A percentile compares a stretch with the other conserved stretches of the same genome.
These are phyloP conservation scores for Buteo buteo DNA, from an alignment of 2,113 vertebrate species.

Conservation along the genomic window DNA sequence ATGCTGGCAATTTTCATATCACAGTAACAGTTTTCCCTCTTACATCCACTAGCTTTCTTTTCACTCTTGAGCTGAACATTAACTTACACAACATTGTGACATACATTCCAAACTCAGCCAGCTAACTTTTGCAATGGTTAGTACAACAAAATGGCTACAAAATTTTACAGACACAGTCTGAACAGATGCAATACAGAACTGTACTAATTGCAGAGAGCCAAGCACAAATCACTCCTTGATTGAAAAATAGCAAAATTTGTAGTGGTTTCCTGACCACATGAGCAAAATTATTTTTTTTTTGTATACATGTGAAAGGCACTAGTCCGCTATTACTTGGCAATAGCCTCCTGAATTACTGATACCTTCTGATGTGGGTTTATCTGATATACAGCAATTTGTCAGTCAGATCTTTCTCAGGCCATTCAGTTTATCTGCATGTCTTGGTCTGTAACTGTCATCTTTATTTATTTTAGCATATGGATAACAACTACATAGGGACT, in stretches of 20 bases:
- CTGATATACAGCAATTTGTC: background rate
- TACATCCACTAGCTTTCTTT: conserved; percentile 17
- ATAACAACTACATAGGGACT: background rate
- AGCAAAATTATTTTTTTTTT: background rate
- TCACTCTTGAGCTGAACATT: background rate
- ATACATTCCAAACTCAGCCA: background rate
- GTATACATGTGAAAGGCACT: conserved; percentile 29
- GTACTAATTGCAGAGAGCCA: background rate
- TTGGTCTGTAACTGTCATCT: background rate
- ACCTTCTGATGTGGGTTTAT: background rate
- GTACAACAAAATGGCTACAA: background rate
- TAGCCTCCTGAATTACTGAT: background rate
- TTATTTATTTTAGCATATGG: background rate
- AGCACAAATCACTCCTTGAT: background rate
- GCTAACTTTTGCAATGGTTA: background rate
- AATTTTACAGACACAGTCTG: background rate
- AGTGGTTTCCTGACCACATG: background rate
- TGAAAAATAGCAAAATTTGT: background rate
- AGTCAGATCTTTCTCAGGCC: background rate
- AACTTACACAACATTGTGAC: background rate
- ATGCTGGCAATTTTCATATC: conserved; percentile 6
- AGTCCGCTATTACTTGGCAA: background rate
- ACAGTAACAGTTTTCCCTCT: background rate
- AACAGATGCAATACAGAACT: background rate
- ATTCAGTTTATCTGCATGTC: background rate